These are phyloP conservation scores for Agriopis aurantiaria DNA, from an alignment of 2,888 invertebrate species.

Conservation along the genomic window DNA sequence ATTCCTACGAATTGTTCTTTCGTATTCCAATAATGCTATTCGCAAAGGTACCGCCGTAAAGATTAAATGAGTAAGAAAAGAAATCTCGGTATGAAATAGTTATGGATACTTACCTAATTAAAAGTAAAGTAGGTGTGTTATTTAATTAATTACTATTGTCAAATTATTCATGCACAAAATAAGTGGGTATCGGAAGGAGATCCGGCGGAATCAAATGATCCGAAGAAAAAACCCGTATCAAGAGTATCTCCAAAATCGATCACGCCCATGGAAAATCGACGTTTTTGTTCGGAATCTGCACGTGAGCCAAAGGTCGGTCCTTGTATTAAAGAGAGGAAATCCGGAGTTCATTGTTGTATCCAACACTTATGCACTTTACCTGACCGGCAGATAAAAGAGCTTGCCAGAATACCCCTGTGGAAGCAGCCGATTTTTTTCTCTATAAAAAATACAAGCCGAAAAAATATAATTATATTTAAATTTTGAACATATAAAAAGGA, in stretches of 20 bases:
- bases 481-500: conserved; percentile 50
- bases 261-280: conserved; percentile 83
- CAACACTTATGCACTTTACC: conserved; percentile 81
- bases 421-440: conserved; percentile 65
- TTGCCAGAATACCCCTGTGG: conserved; percentile 63
- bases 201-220: conserved; percentile 65
- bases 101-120: no score
- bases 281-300: conserved; percentile 80
- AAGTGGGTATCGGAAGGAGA: conserved; percentile 59
- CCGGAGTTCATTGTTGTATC: conserved; percentile 81
- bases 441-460: conserved; percentile 70
- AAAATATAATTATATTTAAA: conserved; percentile 50
- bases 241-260: conserved; percentile 83
- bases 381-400: conserved; percentile 79
- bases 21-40: no score
- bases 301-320: conserved; percentile 81
- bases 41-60: no score
- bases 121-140: neutral
- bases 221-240: conserved; percentile 56
- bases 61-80: no score
- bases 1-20: no score
- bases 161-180: conserved; percentile 46
- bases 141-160: conserved; percentile 15
- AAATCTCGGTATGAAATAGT: no score
- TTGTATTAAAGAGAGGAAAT: conserved; percentile 85